Conservation (phyloP, 2,113 vertebrate species). For the Gnathonemus longibarbis region DNA sequence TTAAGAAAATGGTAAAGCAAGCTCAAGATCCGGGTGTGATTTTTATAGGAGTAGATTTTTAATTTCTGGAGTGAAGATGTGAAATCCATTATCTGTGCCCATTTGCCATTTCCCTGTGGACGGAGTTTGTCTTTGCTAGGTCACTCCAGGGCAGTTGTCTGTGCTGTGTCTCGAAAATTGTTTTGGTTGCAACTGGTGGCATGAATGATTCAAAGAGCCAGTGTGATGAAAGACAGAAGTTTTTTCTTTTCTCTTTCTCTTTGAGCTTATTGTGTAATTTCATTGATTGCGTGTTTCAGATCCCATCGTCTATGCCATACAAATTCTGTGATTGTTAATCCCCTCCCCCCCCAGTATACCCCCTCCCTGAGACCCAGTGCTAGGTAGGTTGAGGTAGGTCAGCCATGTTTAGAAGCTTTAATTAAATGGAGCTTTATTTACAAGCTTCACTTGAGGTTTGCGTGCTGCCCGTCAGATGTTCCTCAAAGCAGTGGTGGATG, state of each 20-base stretch:
- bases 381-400: background rate
- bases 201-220: background rate
- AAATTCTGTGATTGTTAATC: background rate
- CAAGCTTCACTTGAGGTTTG: background rate
- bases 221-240: background rate
- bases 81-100: background rate
- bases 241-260: background rate
- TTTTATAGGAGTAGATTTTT: background rate
- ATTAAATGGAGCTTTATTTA: background rate
- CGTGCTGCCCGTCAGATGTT: background rate
- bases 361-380: background rate
- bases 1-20: background rate
- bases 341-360: background rate
- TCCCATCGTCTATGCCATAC: background rate
- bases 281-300: background rate
- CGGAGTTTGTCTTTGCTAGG: background rate
- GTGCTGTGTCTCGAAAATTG: background rate
- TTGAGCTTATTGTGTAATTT: background rate
- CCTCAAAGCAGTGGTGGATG: background rate
- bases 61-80: background rate
- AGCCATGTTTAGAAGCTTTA: background rate
- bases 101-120: background rate
- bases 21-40: background rate
- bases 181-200: background rate
- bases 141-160: background rate